Conservation (phyloP, 2,888 invertebrate species). For the Ryuthela nishihirai region DNA sequence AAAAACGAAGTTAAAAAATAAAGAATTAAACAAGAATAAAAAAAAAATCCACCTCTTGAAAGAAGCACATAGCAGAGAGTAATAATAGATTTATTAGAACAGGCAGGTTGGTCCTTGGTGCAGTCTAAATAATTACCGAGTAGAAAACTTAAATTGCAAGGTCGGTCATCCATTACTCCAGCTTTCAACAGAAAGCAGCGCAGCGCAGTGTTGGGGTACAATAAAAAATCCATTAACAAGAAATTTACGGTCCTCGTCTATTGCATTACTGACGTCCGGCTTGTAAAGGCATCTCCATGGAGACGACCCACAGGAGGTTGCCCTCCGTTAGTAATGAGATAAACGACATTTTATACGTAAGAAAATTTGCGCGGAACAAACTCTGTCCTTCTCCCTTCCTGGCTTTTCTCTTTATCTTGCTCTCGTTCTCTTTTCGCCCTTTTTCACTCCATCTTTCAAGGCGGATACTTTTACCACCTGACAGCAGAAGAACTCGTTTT, state of each 20-base stretch:
- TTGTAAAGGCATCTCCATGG: conserved; percentile 35
- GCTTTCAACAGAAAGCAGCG: conserved; percentile 34
- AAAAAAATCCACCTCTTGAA: too few species aligned
- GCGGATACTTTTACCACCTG: not conserved
- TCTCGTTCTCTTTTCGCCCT: conserved; percentile 12
- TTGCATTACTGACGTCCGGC: conserved; percentile 34
- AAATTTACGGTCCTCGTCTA: conserved; percentile 38
- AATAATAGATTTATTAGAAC: conserved; percentile 37
- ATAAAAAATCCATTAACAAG: conserved; percentile 39
- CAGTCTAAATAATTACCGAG: conserved; percentile 33
- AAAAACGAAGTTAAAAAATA: too few species aligned
- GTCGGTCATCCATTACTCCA: conserved; percentile 27
- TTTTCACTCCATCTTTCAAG: not conserved
- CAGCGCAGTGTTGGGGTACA: conserved; percentile 27
- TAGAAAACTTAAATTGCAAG: conserved; percentile 37
- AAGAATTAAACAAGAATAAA: too few species aligned
- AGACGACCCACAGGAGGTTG: conserved; percentile 23
- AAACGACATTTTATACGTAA: conserved; percentile 39
- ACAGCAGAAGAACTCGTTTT: conserved; percentile 1
- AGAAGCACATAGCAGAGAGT: conserved; percentile 12
- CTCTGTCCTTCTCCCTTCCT: conserved; percentile 25
- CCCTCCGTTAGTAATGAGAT: conserved; percentile 36
- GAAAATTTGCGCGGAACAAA: conserved; percentile 34
- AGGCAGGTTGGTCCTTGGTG: conserved; percentile 1
- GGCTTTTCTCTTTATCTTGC: conserved; percentile 22